Percentiles rank a stretch among this genome's conserved stretches.
Evolutionary conservation across 1,140 invertebrate genomes (phyloP).

Genomic region (Portunus trituberculatus): DNA sequence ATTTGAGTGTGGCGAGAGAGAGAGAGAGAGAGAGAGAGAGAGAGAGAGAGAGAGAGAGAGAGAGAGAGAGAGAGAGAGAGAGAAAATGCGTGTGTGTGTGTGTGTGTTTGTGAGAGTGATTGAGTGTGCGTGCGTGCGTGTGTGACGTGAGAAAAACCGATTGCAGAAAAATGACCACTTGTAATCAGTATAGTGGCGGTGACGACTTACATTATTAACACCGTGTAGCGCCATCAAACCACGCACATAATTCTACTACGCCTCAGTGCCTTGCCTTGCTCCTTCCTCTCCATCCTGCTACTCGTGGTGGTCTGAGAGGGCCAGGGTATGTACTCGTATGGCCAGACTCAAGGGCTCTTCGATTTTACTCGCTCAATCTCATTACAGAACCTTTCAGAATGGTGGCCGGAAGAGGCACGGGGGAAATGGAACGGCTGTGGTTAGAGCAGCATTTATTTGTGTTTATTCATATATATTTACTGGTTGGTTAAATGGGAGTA

Average conservation of each 20-base stretch:
- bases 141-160: not conserved
- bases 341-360: not conserved
- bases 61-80: not conserved
- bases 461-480: not conserved
- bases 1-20: not conserved
- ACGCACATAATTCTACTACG: not conserved
- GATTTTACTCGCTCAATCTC: not conserved
- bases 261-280: too few relatives aligned
- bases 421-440: not conserved
- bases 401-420: not conserved
- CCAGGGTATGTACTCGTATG: not conserved
- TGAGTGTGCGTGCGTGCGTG: not conserved
- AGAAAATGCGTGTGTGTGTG: too few relatives aligned
- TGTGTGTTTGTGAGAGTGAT: too few relatives aligned
- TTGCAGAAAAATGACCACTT: not conserved
- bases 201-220: not conserved
- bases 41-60: conserved; percentile 27
- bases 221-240: not conserved
- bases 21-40: not conserved
- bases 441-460: not conserved
- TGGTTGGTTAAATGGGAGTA: conserved; percentile 8
- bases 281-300: too few relatives aligned
- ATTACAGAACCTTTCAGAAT: not conserved
- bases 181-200: not conserved
- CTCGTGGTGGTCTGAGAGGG: too few relatives aligned